Evolutionary conservation across 2,888 invertebrate species (phyloP), one percentile per base, ranked within the genome.

Genomic region (Graphium colonna): DNA sequence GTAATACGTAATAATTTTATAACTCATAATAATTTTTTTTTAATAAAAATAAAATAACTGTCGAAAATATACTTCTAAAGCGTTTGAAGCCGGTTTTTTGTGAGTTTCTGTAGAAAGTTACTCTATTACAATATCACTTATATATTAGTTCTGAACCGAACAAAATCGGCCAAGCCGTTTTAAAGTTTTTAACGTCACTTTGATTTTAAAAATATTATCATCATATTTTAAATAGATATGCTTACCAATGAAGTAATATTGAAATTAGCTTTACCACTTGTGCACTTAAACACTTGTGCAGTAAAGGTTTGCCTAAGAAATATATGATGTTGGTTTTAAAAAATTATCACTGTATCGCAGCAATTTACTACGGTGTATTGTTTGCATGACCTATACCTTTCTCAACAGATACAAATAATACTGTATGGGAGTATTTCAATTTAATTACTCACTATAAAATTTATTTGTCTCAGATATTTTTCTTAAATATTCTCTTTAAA

Each of bases 321-420:
- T 60, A 58, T 4, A 63, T 61, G 0, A 55, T 73, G 45, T 9
- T 71, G n/a, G 41, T 75, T n/a, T 67, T 69, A 66, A 60, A 66
- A 13, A 78, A 77, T 55, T 65, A 71, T 13, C 63, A 73, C 16
- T 60, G 63, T 1, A 65, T 67, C 67, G 58, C 55, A 0, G 57
- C 64, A 0, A 51, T 71, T 2, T 76, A 72, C 62, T 69, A 71
- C n/a, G 75, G 67, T 0, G 55, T 60, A 0, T 21, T 75, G 5
- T 68, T 76, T 17, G 62, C 75, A 7, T 71, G 72, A 9, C 56
- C 69, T 5, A 49, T 66, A 5, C 68, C 72, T 0, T 70, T 73
- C 13, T 45, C 69, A 55, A 62, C 74, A 54, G 77, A 77, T n/a
- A 71, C 75, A 3, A 60, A 61, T 2, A 57, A 65, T 10, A 76